Evolutionary conservation across 2,113 vertebrate genomes (phyloP).

Genomic region (Podocnemis expansa): DNA sequence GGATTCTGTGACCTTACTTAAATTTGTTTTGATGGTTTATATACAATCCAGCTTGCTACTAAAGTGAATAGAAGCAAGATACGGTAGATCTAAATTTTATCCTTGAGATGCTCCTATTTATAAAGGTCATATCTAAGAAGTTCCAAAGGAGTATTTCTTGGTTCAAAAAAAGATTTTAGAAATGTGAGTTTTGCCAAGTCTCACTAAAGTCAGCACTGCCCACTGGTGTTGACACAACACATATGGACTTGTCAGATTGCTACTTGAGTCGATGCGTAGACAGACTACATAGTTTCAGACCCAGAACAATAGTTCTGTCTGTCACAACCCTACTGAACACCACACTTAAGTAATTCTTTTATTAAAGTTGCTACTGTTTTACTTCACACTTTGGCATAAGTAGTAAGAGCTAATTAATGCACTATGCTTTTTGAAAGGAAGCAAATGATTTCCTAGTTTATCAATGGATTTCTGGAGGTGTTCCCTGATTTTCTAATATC

Average conservation of each 20-base stretch:
- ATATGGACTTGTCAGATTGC: not conserved
- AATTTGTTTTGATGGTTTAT: not conserved
- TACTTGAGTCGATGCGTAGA: not conserved
- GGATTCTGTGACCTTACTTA: conserved; percentile 24
- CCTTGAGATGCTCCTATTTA: not conserved
- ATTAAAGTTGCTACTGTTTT: not conserved
- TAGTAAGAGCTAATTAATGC: not conserved
- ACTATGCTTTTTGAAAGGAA: not conserved
- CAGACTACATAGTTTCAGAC: fast-evolving
- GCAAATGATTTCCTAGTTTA: not conserved
- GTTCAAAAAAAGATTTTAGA: not conserved
- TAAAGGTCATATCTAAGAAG: not conserved
- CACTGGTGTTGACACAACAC: not conserved
- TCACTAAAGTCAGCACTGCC: not conserved
- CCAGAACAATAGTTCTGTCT: not conserved
- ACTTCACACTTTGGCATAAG: not conserved
- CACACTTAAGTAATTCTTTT: not conserved
- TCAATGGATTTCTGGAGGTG: not conserved
- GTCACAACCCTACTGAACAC: not conserved
- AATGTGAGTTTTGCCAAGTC: not conserved
- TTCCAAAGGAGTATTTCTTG: too few relatives aligned
- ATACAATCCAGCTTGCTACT: not conserved
- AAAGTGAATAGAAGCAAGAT: not conserved
- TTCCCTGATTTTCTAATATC: not conserved
- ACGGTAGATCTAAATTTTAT: not conserved